Evolutionary conservation across 1,140 invertebrate genomes (phyloP).

Genomic region (Sesamia nonagrioides): DNA sequence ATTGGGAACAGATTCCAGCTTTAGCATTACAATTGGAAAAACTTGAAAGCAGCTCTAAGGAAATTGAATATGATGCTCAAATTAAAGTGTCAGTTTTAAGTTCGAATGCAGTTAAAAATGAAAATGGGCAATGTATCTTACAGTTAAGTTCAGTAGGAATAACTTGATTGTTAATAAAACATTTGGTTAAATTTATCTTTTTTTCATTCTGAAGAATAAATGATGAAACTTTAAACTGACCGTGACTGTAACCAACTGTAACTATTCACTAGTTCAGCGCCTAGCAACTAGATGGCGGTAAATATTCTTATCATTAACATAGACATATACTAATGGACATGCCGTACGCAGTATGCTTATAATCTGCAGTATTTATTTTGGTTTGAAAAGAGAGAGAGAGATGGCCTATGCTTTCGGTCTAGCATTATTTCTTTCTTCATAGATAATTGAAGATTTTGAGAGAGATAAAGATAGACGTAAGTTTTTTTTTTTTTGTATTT

Average conservation of each 20-base stretch:
- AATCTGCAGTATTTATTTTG: too few relatives aligned
- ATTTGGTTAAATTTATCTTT: not conserved
- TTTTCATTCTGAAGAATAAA: not conserved
- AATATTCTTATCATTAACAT: too few relatives aligned
- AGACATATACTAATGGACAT: too few relatives aligned
- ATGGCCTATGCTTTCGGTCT: too few relatives aligned
- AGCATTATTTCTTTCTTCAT: too few relatives aligned
- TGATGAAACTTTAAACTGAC: too few relatives aligned
- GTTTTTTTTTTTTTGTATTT: too few relatives aligned
- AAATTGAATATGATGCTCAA: slow-evolving; percentile 39
- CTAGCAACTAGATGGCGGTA: not conserved
- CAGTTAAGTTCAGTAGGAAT: slow-evolving; percentile 62
- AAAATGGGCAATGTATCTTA: slow-evolving; percentile 59
- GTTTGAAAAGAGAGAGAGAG: too few relatives aligned
- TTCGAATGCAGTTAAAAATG: slow-evolving; percentile 54
- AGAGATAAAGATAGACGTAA: too few relatives aligned
- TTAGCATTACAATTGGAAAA: slow-evolving; percentile 72
- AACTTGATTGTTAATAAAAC: slow-evolving; percentile 53
- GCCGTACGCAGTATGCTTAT: too few relatives aligned
- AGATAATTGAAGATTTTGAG: too few relatives aligned
- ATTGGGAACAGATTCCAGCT: slow-evolving; percentile 86
- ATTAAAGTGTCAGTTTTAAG: slow-evolving; percentile 62
- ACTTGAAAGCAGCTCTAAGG: slow-evolving; percentile 46
- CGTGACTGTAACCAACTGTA: not conserved
- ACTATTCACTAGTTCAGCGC: not conserved